These are phyloP conservation scores for Pherbina coryleti DNA, from an alignment of 2,888 invertebrate genomes.

Conservation along the genomic window DNA sequence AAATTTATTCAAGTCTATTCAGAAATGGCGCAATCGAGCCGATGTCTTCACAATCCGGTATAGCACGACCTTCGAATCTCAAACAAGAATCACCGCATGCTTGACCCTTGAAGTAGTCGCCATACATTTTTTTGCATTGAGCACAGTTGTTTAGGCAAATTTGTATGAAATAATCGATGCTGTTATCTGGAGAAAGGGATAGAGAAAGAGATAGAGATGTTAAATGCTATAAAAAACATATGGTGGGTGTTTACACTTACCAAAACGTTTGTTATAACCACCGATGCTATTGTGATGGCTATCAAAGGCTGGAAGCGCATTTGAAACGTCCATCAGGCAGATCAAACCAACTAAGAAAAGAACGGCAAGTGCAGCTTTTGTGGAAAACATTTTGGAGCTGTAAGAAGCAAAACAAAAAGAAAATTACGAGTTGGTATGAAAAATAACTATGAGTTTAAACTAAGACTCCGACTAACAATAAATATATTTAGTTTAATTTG, in stretches of 20 bases:
- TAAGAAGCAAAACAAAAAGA: background rate
- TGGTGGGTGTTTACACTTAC: slow-evolving; percentile 51
- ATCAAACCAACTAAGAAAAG: slow-evolving; percentile 52
- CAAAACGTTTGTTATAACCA: slow-evolving; percentile 65
- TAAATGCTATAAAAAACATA: no score
- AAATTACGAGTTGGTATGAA: background rate
- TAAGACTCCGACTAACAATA: background rate
- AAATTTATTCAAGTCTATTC: slow-evolving; percentile 72
- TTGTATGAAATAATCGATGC: slow-evolving; percentile 74
- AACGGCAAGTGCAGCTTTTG: slow-evolving; percentile 51
- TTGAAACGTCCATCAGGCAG: slow-evolving; percentile 51
- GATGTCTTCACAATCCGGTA: slow-evolving; percentile 88
- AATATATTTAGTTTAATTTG: background rate
- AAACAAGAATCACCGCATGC: slow-evolving; percentile 88
- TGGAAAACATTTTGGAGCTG: slow-evolving; percentile 48
- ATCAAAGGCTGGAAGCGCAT: slow-evolving; percentile 54
- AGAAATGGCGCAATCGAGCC: slow-evolving; percentile 85
- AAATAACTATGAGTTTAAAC: background rate
- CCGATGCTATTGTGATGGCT: slow-evolving; percentile 53
- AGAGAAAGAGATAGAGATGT: no score
- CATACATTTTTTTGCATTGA: slow-evolving; percentile 90
- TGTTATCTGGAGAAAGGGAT: slow-evolving; percentile 51
- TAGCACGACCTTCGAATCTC: slow-evolving; percentile 84
- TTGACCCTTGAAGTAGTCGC: slow-evolving; percentile 87
- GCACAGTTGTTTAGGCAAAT: slow-evolving; percentile 89